Conservation (phyloP, 2,888 invertebrate species). For the Hypomecis atomaria region DNA sequence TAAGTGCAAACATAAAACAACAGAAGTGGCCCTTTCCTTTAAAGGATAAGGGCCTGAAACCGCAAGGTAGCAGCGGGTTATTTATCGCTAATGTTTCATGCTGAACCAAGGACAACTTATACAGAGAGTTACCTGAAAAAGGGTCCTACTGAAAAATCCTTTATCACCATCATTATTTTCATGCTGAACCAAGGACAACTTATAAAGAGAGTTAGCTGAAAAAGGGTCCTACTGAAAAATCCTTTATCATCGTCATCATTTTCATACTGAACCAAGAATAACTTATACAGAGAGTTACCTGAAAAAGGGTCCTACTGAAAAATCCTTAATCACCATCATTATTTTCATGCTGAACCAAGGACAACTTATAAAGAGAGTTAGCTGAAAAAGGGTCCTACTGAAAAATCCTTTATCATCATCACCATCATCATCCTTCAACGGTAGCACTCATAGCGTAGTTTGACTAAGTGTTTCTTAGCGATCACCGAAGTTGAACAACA, state of each 20-base stretch:
- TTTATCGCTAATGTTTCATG: constrained; percentile 51
- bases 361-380: constrained; percentile 4
- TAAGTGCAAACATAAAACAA: constrained; percentile 50
- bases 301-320: background rate
- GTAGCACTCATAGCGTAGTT: no score
- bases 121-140: background rate
- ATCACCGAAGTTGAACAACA: no score
- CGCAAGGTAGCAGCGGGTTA: constrained; percentile 46
- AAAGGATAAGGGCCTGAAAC: constrained; percentile 47
- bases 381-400: background rate
- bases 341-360: constrained; percentile 20
- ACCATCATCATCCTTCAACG: no score
- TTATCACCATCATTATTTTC: no score
- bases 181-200: constrained; percentile 6
- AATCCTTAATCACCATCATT: no score
- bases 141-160: background rate
- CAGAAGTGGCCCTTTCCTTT: constrained; percentile 42
- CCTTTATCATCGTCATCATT: no score
- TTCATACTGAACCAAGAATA: constrained; percentile 6
- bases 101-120: constrained; percentile 8
- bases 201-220: background rate
- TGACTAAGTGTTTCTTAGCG: no score
- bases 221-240: background rate
- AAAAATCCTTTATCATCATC: no score
- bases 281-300: constrained; percentile 1